A percentile compares a stretch with the other conserved stretches of the same genome.
These are phyloP conservation scores for Brachymystax lenok DNA, from an alignment of 2,797 vertebrate genomes.

Conservation along the genomic window DNA sequence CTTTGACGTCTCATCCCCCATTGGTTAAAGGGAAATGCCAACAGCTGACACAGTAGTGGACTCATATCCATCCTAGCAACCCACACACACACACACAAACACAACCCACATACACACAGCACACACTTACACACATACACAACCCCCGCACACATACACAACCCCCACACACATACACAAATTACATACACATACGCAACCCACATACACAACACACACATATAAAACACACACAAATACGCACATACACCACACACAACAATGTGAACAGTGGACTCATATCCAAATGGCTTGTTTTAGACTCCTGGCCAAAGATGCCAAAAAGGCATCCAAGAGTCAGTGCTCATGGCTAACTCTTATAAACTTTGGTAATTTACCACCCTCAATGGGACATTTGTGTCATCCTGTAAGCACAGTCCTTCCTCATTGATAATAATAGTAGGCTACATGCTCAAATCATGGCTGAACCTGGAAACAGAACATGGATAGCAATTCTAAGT, in stretches of 20 bases:
- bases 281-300: slow-evolving; percentile 40
- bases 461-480: no score
- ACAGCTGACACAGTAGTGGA: slow-evolving; percentile 41
- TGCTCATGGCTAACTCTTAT: neutral
- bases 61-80: neutral
- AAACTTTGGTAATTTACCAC: slow-evolving; percentile 2
- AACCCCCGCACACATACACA: no score
- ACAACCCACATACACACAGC: no score
- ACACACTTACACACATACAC: no score
- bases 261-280: slow-evolving; percentile 38
- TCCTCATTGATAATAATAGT: no score
- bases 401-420: no score
- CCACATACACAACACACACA: slow-evolving; percentile 8
- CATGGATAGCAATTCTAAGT: no score
- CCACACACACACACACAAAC: neutral
- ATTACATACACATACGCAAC: neutral
- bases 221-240: neutral
- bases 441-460: no score
- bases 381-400: neutral
- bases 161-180: neutral
- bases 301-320: slow-evolving; percentile 5
- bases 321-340: slow-evolving; percentile 2
- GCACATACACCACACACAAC: slow-evolving; percentile 16
- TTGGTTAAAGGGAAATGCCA: slow-evolving; percentile 52
- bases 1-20: slow-evolving; percentile 40